Base-by-base conservation (phyloP, 2,113 vertebrate genomes). In the Datnioides undecimradiatus region DNA sequence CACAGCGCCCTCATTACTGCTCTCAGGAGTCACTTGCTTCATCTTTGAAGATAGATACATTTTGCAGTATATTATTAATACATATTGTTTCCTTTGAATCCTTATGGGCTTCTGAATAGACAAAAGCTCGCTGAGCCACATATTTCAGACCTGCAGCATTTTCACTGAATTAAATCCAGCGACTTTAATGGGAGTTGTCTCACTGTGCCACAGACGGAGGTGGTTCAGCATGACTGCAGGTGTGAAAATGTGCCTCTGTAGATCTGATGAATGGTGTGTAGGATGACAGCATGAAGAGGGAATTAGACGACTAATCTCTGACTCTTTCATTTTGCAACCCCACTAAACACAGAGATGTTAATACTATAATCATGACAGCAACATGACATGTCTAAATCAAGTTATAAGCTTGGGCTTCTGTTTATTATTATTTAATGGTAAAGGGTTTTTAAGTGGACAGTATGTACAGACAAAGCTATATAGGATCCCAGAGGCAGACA, bases 61-160 rank as follows among this genome's bases (percentile, higher is more conserved):
- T 87, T 87, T 60, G 57, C 65, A 17, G 76, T 86, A 84, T 78
- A 82, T 89, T 83, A 92, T 88, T 84, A 81, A 90, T 81, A 80
- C 79, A 64, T 76, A 86, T 91, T 88, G 81, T 88, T 85, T 86
- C 73, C 51, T 83, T 85, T 83, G 77, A 77, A 80, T 86, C 70
- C 63, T 58, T 55, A 27, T 34, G 45, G 65, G 54, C 62, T 90
- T 85, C 71, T 60, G 73, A 45, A 36, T 12, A 70, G 76, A 80
- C 59, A 68, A 62, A 84, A 46, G 41, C 67, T 86, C 7, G 4
- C 33, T 13, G 69, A 73, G 49, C 41, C 8, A 3, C 57, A 40
- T 33, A 67, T 75, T 83, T 64, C 45, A 43, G 64, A 82, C 63
- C 58, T 46, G 72, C 51, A 73, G 77, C 60, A 19, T 68, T 82